Conservation (phyloP, 2,888 invertebrate genomes). For the Prostheceraeus crozeri region DNA sequence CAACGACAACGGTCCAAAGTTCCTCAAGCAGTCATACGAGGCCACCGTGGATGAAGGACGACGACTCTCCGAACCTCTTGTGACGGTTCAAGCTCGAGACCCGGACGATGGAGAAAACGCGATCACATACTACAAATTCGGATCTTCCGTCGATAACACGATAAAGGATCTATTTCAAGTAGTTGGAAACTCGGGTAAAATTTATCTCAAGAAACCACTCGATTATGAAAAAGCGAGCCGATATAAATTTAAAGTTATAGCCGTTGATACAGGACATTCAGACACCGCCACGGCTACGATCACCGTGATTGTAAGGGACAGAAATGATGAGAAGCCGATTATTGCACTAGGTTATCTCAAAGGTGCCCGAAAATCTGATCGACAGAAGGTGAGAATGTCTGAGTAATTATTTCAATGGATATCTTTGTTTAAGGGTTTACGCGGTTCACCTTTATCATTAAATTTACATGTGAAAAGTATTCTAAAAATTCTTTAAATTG, state of each 20-base stretch:
- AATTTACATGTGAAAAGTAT: too few species aligned
- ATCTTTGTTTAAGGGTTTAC: too few species aligned
- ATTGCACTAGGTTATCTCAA: conserved; percentile 27
- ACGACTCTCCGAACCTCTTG: conserved; percentile 5
- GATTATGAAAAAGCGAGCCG: conserved; percentile 27
- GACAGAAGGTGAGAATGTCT: background rate
- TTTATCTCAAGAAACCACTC: conserved; percentile 23
- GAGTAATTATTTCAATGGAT: too few species aligned
- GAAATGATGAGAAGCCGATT: background rate
- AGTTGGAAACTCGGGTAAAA: conserved; percentile 26
- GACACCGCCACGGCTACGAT: conserved; percentile 6
- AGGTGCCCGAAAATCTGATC: too few species aligned
- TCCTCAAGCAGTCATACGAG: background rate
- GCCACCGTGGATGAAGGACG: conserved; percentile 12
- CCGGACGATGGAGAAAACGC: conserved; percentile 28
- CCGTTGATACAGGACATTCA: background rate
- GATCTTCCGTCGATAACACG: conserved; percentile 1
- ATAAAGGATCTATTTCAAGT: conserved; percentile 3
- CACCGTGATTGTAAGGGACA: conserved; percentile 1
- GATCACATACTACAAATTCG: conserved; percentile 4
- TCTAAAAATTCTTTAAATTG: too few species aligned
- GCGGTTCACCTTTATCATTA: too few species aligned
- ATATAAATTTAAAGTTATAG: conserved; percentile 25
- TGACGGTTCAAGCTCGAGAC: conserved; percentile 25
- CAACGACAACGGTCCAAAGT: conserved; percentile 30